phyloP scores from a whole-genome alignment of 2,888 invertebrate species.

The Mycogona germanica region DNA sequence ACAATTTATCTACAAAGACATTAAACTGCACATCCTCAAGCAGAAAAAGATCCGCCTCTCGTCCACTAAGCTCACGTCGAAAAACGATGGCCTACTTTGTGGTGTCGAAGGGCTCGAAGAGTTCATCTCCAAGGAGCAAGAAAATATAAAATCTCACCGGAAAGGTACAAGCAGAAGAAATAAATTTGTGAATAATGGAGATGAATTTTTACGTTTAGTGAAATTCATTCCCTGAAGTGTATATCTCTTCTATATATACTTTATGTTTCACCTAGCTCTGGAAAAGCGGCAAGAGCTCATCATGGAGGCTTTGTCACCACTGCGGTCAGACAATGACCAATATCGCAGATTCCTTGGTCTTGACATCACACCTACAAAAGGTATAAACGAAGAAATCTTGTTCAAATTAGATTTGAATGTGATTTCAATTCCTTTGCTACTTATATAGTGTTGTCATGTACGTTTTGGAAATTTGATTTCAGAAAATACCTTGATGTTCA shows the following conservation, averaged over 20 bases:
- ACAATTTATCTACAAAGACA: too few relatives aligned
- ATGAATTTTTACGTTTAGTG: too few relatives aligned
- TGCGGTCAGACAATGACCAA: neutral
- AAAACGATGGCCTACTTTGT: neutral
- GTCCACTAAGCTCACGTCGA: too few relatives aligned
- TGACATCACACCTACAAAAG: neutral
- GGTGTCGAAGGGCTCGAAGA: neutral
- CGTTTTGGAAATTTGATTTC: neutral
- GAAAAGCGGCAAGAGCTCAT: neutral
- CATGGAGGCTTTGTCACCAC: neutral
- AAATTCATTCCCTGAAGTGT: too few relatives aligned
- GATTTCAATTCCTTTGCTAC: neutral
- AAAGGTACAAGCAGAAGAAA: neutral
- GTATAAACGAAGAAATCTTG: neutral
- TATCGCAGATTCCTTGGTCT: neutral
- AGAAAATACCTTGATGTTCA: conserved; percentile 2
- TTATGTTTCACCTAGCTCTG: too few relatives aligned
- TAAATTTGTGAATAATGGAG: neutral
- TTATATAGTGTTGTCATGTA: neutral
- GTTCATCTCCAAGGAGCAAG: neutral
- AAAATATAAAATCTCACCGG: neutral
- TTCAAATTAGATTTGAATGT: neutral
- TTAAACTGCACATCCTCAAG: too few relatives aligned
- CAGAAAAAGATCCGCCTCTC: too few relatives aligned
- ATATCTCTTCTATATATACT: too few relatives aligned